Evolutionary conservation across 2,797 vertebrate genomes (phyloP), one percentile per base, ranked within the genome.

Genomic region (Apogon hyalosoma): DNA sequence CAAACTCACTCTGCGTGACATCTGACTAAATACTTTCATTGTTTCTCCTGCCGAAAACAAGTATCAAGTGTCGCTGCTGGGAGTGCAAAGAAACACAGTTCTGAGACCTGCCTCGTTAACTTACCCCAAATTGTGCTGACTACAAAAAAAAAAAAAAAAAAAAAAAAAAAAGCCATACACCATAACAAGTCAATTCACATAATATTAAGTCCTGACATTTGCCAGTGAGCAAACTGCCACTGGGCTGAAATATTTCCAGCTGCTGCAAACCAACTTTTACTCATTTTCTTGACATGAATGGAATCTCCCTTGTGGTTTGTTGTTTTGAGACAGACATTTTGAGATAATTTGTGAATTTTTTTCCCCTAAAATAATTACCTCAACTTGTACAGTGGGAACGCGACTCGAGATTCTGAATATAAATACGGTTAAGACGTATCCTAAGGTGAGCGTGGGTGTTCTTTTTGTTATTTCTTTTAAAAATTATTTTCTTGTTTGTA

Each of bases 11-110:
- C 90, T 90, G 91, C 87, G 68, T 93, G 92, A 93, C 92, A 92
- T 93, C 90, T 93, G 88, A 93, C 90, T 90, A 92, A 95, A 94
- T 90, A 92, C 90, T 92, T 92, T 92, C 90, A 93, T 94, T 94
- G 94, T 94, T 93, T 94, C 90, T 89, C 82, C 87, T 86, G 87
- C 83, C 8, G 78, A 93, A 94, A 93, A 92, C 92, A 93, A 93
- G 92, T 92, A 93, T 94, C 90, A 77, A 87, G 75, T 94, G 89
- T 87, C 90, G 28, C 5, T 16, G 72, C 67, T 62, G 63, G 50
- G 79, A 87, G 75, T 68, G 80, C 78, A 87, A 65, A 80, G 71
- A 90, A 82, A 89, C 87, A 73, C 56, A 55, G 84, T 80, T 80
- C 79, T 68, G 76, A 89, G 84, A 89, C 78, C 84, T 82, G 75